A percentile compares a stretch with the other conserved stretches of the same genome.
phyloP scores from a whole-genome alignment of 2,113 vertebrate species.

The Chaenogobius annularis region DNA sequence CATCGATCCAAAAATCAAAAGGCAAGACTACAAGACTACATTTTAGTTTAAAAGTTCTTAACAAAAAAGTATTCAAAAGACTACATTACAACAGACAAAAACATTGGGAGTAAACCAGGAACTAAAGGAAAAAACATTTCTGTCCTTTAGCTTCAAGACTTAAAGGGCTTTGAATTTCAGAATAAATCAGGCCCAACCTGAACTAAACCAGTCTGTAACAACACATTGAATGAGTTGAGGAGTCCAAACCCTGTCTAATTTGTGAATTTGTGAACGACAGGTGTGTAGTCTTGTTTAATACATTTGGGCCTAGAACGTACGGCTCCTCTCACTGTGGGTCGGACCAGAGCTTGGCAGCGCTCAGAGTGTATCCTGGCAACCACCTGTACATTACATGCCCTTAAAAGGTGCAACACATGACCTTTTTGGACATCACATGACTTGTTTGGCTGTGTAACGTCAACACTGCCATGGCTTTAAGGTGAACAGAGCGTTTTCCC shows the following conservation, averaged over 20 bases:
- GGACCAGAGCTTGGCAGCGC: conserved; percentile 34
- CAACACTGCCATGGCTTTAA: background rate
- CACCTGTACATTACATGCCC: conserved; percentile 61
- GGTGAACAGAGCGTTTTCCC: background rate
- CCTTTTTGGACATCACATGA: background rate
- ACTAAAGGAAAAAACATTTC: too few species aligned
- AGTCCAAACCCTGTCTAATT: background rate
- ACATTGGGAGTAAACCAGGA: too few species aligned
- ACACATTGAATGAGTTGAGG: background rate
- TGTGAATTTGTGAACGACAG: conserved; percentile 7
- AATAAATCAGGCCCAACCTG: too few species aligned
- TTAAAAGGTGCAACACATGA: background rate
- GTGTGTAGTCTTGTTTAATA: conserved; percentile 63
- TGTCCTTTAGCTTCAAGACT: too few species aligned
- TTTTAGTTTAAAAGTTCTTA: too few species aligned
- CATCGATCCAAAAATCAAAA: too few species aligned
- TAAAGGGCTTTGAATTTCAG: too few species aligned
- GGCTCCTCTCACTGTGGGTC: conserved; percentile 38
- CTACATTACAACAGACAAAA: too few species aligned
- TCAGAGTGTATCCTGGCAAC: conserved; percentile 32
- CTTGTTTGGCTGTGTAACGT: background rate
- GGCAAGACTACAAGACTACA: too few species aligned
- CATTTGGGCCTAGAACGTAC: conserved; percentile 17
- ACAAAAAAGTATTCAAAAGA: too few species aligned
- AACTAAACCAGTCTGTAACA: too few species aligned